Evolutionary conservation across 2,113 vertebrate species (phyloP).

Genomic region (Oryzias curvinotus): DNA sequence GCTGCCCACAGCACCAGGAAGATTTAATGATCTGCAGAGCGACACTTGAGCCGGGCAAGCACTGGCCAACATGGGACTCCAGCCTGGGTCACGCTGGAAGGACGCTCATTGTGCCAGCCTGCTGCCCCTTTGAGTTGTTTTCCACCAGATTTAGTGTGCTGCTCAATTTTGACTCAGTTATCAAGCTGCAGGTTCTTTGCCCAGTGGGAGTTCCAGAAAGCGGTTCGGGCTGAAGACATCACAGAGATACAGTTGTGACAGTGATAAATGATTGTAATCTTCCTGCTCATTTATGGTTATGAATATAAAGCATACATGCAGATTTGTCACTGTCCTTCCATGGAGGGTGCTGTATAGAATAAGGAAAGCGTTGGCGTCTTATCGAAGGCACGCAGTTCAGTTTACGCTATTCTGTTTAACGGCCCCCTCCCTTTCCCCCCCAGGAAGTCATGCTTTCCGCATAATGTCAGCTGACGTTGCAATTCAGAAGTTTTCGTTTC

Average conservation of each 20-base stretch:
- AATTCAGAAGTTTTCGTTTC: conserved; percentile 71
- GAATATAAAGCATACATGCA: conserved; percentile 64
- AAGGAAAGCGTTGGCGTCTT: background rate
- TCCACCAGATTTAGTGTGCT: conserved; percentile 7
- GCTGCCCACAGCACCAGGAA: conserved; percentile 9
- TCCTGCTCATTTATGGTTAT: conserved; percentile 58
- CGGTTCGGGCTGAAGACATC: conserved; percentile 23
- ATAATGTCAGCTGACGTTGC: conserved; percentile 68
- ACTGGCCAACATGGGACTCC: conserved; percentile 11
- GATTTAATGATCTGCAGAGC: conserved; percentile 26
- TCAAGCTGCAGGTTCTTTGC: conserved; percentile 18
- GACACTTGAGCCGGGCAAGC: conserved; percentile 46
- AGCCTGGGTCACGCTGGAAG: conserved; percentile 28
- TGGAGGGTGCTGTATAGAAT: conserved; percentile 23
- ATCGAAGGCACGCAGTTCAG: too few species aligned
- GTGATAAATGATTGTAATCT: conserved; percentile 61
- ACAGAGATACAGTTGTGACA: conserved; percentile 39
- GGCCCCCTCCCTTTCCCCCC: background rate
- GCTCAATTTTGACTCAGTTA: conserved; percentile 15
- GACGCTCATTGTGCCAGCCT: conserved; percentile 12
- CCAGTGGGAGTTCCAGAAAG: conserved; percentile 14
- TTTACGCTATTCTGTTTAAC: background rate
- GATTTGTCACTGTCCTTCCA: conserved; percentile 63
- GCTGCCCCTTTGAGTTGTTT: conserved; percentile 1
- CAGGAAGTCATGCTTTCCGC: conserved; percentile 57